Percentiles rank a stretch among this genome's conserved stretches.
These are phyloP conservation scores for Malacoctenus gilli DNA, from an alignment of 2,797 vertebrate species.

Conservation along the genomic window DNA sequence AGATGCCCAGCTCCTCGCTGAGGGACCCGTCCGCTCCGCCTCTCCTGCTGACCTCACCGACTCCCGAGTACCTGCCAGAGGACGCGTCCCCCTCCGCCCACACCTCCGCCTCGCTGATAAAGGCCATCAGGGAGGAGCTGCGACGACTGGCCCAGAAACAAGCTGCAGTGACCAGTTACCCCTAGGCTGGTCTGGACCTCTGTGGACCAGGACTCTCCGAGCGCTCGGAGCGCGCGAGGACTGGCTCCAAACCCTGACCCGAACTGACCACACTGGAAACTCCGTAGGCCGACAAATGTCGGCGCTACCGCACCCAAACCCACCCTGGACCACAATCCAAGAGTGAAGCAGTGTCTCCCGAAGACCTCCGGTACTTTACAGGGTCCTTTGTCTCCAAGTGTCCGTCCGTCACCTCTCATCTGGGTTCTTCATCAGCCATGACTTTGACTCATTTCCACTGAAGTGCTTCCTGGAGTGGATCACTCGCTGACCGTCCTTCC, in stretches of 20 bases:
- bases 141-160: constrained; percentile 96
- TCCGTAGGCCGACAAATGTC: constrained; percentile 21
- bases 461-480: constrained; percentile 81
- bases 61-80: constrained; percentile 89
- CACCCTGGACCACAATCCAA: constrained; percentile 33
- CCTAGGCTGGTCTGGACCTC: constrained; percentile 66
- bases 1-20: constrained; percentile 90
- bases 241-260: constrained; percentile 15
- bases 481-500: constrained; percentile 73
- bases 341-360: constrained; percentile 27
- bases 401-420: constrained; percentile 36
- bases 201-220: constrained; percentile 35
- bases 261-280: constrained; percentile 32
- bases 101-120: constrained; percentile 96
- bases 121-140: constrained; percentile 97
- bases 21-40: constrained; percentile 88
- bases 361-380: constrained; percentile 66
- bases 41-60: constrained; percentile 85
- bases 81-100: constrained; percentile 91
- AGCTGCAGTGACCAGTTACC: constrained; percentile 87
- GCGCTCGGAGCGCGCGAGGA: constrained; percentile 15
- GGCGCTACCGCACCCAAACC: constrained; percentile 24
- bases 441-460: constrained; percentile 61
- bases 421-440: constrained; percentile 38
- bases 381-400: constrained; percentile 65